A percentile compares a stretch with the other conserved stretches of the same genome.
Conservation (phyloP, 2,113 vertebrate genomes). For the Entosphenus tridentatus region DNA sequence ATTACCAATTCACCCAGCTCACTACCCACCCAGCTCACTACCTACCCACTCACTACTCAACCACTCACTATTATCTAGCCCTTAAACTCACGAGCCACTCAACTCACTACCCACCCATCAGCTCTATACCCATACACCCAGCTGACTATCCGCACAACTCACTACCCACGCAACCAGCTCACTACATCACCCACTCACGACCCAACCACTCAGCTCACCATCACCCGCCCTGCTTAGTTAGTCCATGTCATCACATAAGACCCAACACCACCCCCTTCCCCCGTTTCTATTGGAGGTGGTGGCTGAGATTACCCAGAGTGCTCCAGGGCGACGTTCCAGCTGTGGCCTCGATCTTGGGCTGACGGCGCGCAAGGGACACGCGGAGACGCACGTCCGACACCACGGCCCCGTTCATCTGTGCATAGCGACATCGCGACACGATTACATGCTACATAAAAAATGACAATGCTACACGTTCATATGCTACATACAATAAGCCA, state of each 20-base stretch:
- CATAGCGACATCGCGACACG: neutral
- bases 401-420: conserved; percentile 36
- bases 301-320: conserved; percentile 35
- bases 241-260: neutral
- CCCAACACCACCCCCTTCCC: neutral
- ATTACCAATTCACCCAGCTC: too few species aligned
- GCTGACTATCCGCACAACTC: neutral
- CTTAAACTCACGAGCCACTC: too few species aligned
- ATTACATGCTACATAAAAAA: neutral
- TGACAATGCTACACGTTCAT: too few species aligned
- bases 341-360: conserved; percentile 63
- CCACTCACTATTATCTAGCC: neutral
- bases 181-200: neutral
- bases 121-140: too few species aligned
- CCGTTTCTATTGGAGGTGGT: too few species aligned
- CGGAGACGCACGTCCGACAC: conserved; percentile 48
- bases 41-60: neutral
- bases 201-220: neutral
- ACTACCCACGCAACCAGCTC: neutral
- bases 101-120: too few species aligned
- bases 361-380: conserved; percentile 70
- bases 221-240: neutral
- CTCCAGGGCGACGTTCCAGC: conserved; percentile 59
- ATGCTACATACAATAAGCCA: too few species aligned
- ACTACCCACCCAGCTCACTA: neutral